Base-by-base conservation (phyloP, 2,888 invertebrate species). In the Hymenopus coronatus region DNA sequence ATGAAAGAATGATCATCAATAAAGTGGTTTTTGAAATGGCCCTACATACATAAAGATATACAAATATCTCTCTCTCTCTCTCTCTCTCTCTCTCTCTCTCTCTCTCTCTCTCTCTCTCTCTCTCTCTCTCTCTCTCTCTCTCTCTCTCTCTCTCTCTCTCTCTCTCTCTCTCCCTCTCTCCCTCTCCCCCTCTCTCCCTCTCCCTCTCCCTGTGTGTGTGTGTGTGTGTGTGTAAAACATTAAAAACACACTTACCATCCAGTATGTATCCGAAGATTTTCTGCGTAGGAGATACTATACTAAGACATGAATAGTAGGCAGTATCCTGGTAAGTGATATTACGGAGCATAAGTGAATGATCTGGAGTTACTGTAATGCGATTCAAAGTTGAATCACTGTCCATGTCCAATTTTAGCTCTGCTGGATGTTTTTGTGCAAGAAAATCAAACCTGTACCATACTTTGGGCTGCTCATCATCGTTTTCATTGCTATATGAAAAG, bases 271-370 rank as follows among this genome's bases (percentile, higher is more conserved):
- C 54, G 6, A 70, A 70, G 6, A 4, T 70, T 70, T 20, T 70
- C 15, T 70, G 25, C 8, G 3, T 25, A 20, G 25, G 20, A 70
- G 54, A 20, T 20, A 15, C 25, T 28, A 92, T 91, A 27, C 94
- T 93, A 90, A 93, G 93, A 90, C 95, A 95, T 88, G 93, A 93
- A 92, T 95, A 95, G 91, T 94, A 92, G 1, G 94, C 94, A 7
- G 92, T 91, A 91, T 95, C 95, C 7, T 92, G 90, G 0, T 87
- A 54, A 1, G 92, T 91, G 28, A 94, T 92, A 90, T 93, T 92
- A 89, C 92, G 92, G 84, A 95, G 93, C 4, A 94, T 92, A 84
- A 95, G 92, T 33, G 94, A 93, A 90, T 94, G 94, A 25, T 94
- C 93, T 1, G 92, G 91, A 84, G 92, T 94, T 28, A 94, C 92